A percentile compares a stretch with the other conserved stretches of the same genome.
Evolutionary conservation across 2,888 invertebrate genomes (phyloP).

Genomic region (Yponomeuta sedellus): DNA sequence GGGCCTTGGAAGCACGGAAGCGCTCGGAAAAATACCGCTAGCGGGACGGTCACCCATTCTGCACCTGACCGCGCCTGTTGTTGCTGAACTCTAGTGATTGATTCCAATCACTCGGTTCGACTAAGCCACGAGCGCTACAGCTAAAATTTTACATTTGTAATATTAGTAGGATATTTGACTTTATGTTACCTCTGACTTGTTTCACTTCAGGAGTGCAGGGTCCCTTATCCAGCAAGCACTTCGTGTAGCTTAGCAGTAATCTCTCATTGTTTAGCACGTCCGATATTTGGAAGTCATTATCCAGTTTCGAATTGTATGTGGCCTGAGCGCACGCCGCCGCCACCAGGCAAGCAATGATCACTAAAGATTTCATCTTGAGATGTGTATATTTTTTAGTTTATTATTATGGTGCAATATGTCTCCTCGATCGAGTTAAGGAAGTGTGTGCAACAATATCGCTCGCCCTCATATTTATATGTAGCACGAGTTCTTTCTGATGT

Average conservation of each 20-base stretch:
- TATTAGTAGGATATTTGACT: neutral
- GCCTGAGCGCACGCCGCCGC: constrained; percentile 43
- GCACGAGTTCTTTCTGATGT: neutral
- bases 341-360: constrained; percentile 31
- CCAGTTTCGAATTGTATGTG: constrained; percentile 75
- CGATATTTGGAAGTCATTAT: constrained; percentile 81
- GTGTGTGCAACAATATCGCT: neutral
- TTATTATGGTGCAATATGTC: neutral
- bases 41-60: no score
- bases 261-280: constrained; percentile 81
- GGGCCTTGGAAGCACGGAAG: no score
- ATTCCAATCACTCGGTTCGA: no score
- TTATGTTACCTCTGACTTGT: constrained; percentile 52
- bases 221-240: constrained; percentile 80
- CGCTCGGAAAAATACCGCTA: no score
- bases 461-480: constrained; percentile 10
- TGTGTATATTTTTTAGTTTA: neutral
- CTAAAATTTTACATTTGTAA: no score
- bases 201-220: constrained; percentile 83
- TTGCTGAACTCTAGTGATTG: no score
- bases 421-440: neutral
- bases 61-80: no score
- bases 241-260: constrained; percentile 79
- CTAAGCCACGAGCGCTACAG: no score
- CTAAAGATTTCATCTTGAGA: neutral